A percentile compares a stretch with the other conserved stretches of the same genome.
These are phyloP conservation scores for Hydra vulgaris DNA, from an alignment of 30 jellyfish, hydroid and myxozoan species.

Conservation along the genomic window DNA sequence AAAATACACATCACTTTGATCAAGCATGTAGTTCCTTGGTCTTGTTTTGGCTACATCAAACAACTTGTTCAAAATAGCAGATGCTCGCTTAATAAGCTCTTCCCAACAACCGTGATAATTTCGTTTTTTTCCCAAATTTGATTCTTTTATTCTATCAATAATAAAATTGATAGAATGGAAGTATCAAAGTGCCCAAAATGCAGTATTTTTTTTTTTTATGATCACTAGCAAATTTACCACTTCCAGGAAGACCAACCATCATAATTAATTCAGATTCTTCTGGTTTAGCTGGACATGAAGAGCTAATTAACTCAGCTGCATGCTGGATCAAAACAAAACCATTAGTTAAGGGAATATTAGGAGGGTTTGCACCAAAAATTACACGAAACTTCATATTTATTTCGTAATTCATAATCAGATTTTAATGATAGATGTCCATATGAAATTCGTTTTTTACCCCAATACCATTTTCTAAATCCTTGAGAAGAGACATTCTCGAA, in stretches of 20 bases:
- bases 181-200: constrained; percentile 94
- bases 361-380: constrained; percentile 71
- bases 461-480: no score
- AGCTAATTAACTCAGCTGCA: constrained; percentile 29
- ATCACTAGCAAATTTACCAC: constrained; percentile 75
- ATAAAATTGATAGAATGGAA: no score
- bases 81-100: constrained; percentile 86
- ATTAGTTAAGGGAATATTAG: constrained; percentile 62
- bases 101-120: constrained; percentile 99
- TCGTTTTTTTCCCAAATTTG: constrained; percentile 64
- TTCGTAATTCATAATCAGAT: no score
- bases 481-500: no score
- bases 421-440: no score
- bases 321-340: constrained; percentile 74
- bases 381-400: constrained; percentile 71
- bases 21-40: constrained; percentile 74
- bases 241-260: constrained; percentile 98
- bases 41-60: constrained; percentile 69
- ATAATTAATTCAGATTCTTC: constrained; percentile 81
- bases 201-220: constrained; percentile 64
- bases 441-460: no score
- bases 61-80: constrained; percentile 60
- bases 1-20: constrained; percentile 88
- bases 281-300: constrained; percentile 62
- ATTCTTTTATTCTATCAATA: constrained; percentile 70